These are phyloP conservation scores for Idaea straminata DNA, from an alignment of 2,888 invertebrate genomes.

Conservation along the genomic window DNA sequence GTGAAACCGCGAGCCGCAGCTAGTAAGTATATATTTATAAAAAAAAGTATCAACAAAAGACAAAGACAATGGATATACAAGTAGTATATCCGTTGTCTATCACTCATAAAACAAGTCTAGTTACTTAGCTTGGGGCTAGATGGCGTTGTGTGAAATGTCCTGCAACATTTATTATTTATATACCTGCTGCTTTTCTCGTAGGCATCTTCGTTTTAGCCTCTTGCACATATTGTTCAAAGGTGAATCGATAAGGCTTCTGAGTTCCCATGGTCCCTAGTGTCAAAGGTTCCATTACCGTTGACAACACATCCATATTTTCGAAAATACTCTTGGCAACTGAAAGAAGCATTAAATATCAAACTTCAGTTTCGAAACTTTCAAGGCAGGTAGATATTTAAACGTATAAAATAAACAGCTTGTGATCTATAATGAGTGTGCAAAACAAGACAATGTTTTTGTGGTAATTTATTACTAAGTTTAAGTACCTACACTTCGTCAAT, in stretches of 20 bases:
- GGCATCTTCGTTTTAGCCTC: conserved; percentile 73
- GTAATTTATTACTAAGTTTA: neutral
- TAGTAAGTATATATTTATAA: too few relatives aligned
- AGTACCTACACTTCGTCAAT: neutral
- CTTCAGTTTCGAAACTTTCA: too few relatives aligned
- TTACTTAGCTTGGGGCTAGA: too few relatives aligned
- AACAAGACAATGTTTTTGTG: neutral
- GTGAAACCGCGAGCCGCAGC: too few relatives aligned
- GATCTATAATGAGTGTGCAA: neutral
- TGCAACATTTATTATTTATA: neutral
- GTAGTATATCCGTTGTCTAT: too few relatives aligned
- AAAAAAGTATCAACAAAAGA: too few relatives aligned
- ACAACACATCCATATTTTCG: conserved; percentile 65
- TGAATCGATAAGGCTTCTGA: conserved; percentile 69
- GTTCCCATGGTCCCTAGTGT: conserved; percentile 72
- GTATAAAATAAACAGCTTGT: neutral
- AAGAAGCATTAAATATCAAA: conserved; percentile 14
- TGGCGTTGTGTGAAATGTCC: too few relatives aligned
- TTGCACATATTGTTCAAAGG: conserved; percentile 69
- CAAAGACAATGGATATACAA: too few relatives aligned
- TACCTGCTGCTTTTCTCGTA: conserved; percentile 68
- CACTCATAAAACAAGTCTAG: too few relatives aligned
- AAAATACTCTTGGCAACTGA: conserved; percentile 66
- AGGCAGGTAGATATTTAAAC: neutral
- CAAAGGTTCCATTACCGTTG: conserved; percentile 63